Percentiles rank a stretch among this genome's conserved stretches.
Conservation (phyloP, 2,113 vertebrate genomes). For the Elgaria multicarinata region DNA sequence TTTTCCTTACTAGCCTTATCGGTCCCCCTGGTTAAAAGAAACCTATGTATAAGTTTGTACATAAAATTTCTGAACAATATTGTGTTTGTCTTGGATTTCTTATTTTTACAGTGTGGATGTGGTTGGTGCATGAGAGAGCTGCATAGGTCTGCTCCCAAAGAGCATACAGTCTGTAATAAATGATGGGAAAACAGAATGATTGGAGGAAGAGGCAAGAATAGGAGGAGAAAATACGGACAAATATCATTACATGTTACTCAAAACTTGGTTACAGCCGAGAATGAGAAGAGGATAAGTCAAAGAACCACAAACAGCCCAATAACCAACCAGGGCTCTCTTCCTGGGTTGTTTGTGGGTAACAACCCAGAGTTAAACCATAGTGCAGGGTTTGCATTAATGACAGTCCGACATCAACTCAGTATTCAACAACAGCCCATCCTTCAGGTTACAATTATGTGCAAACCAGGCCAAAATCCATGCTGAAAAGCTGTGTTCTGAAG, state of each 20-base stretch:
- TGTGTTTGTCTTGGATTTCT: background rate
- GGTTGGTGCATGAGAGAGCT: background rate
- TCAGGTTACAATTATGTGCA: too few relatives aligned
- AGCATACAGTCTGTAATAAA: background rate
- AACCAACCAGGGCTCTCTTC: too few relatives aligned
- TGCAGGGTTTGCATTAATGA: too few relatives aligned
- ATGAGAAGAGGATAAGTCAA: background rate
- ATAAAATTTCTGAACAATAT: background rate
- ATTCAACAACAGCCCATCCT: too few relatives aligned
- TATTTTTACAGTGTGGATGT: background rate
- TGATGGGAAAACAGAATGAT: background rate
- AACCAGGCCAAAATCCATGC: background rate
- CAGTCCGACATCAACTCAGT: too few relatives aligned
- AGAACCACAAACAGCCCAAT: background rate
- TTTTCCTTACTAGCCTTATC: background rate
- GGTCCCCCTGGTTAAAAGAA: background rate
- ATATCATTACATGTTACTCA: background rate
- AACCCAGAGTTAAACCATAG: too few relatives aligned
- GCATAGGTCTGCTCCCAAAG: background rate
- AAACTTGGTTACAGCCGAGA: too few relatives aligned
- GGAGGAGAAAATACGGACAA: background rate
- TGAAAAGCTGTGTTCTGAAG: background rate
- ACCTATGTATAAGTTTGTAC: background rate
- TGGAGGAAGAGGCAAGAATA: background rate
- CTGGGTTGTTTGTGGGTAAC: too few relatives aligned